Conservation (phyloP, 2,113 vertebrate genomes). For the Xiphophorus maculatus region DNA sequence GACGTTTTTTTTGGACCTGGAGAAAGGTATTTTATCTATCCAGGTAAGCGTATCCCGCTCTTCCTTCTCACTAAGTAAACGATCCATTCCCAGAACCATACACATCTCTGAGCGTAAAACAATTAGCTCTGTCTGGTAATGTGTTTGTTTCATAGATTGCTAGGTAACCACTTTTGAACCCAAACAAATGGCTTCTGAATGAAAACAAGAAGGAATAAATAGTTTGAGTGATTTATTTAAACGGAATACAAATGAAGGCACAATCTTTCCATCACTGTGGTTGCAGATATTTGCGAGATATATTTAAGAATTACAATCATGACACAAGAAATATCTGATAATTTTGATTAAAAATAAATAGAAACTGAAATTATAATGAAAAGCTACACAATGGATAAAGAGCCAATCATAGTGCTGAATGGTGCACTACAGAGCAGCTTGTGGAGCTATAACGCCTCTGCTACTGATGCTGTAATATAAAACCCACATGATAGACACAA, state of each 20-base stretch:
- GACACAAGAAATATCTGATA: background rate
- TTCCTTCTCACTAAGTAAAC: slow-evolving; percentile 80
- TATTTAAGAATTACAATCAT: slow-evolving; percentile 42
- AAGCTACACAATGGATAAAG: slow-evolving; percentile 46
- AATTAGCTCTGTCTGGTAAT: slow-evolving; percentile 3
- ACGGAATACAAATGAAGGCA: slow-evolving; percentile 40
- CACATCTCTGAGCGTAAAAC: background rate
- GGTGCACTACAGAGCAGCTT: background rate
- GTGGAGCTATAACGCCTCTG: background rate
- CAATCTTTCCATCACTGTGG: slow-evolving; percentile 11
- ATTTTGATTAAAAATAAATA: background rate
- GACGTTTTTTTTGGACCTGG: slow-evolving; percentile 88
- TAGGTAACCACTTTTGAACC: slow-evolving; percentile 52
- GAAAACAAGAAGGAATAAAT: background rate
- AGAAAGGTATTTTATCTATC: slow-evolving; percentile 90
- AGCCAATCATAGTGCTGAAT: slow-evolving; percentile 40
- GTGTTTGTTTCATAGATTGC: slow-evolving; percentile 69
- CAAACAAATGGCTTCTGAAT: background rate
- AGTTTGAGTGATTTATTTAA: slow-evolving; percentile 36
- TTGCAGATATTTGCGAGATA: slow-evolving; percentile 23
- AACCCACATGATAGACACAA: background rate
- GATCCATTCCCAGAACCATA: slow-evolving; percentile 69
- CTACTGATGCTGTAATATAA: background rate
- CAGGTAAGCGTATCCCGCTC: slow-evolving; percentile 87
- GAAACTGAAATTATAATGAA: too few relatives aligned